Percentiles rank a stretch among this genome's conserved stretches.
Conservation (phyloP, 2,113 vertebrate genomes). For the Cercopithecus mona region DNA sequence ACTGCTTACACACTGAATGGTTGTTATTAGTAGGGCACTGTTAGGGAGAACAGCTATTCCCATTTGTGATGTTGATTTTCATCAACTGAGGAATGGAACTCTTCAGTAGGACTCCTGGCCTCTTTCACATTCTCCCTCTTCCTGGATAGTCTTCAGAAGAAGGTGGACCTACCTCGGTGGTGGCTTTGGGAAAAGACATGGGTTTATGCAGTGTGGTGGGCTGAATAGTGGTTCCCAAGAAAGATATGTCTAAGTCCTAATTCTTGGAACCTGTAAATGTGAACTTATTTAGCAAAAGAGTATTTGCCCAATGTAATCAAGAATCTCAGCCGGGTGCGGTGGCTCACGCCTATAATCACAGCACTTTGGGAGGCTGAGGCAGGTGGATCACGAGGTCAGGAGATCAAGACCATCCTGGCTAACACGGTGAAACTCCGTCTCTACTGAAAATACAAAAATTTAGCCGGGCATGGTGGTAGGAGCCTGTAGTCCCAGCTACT, state of each 20-base stretch:
- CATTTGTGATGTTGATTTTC: neutral
- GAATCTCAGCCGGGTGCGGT: too few species aligned
- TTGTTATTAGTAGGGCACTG: too few species aligned
- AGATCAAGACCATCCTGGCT: too few species aligned
- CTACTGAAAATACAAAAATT: too few species aligned
- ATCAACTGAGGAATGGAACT: fast-evolving
- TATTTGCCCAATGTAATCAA: neutral
- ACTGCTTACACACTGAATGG: neutral
- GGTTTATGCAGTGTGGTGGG: neutral
- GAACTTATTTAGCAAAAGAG: neutral
- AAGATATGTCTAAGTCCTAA: neutral
- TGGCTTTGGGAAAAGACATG: neutral
- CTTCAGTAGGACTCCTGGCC: neutral
- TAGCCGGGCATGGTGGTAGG: too few species aligned
- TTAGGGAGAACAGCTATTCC: neutral
- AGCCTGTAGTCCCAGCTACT: too few species aligned
- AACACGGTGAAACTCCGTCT: too few species aligned
- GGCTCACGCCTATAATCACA: too few species aligned
- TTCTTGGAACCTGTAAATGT: neutral
- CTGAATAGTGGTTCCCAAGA: neutral
- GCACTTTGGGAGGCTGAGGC: too few species aligned
- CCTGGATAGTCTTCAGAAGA: neutral
- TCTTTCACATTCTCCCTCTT: neutral
- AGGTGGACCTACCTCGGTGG: neutral
- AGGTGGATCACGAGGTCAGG: too few species aligned